Conservation (phyloP, 1,140 invertebrate species). For the Apis mellifera region DNA sequence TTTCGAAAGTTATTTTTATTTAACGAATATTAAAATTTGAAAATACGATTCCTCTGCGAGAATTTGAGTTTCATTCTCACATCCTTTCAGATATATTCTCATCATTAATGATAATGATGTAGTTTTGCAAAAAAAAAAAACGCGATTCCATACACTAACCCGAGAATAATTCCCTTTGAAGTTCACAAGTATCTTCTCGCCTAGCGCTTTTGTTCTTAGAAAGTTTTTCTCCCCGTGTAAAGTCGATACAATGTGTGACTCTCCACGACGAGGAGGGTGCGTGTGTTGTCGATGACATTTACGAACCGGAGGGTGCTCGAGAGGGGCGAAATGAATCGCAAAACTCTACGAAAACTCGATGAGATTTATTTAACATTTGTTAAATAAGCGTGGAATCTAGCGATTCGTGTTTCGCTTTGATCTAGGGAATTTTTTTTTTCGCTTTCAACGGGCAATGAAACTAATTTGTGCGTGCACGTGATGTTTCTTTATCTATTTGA, state of each 20-base stretch:
- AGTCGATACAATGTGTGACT: background rate
- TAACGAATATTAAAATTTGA: too few relatives aligned
- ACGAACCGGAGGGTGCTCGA: background rate
- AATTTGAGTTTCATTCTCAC: too few relatives aligned
- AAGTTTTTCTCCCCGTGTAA: background rate
- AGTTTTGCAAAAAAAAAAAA: too few relatives aligned
- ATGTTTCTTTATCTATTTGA: background rate
- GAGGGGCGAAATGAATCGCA: background rate
- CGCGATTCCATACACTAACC: too few relatives aligned
- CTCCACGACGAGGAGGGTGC: background rate
- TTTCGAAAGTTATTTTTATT: too few relatives aligned
- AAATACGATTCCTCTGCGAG: too few relatives aligned
- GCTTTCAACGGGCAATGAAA: background rate
- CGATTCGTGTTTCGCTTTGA: background rate
- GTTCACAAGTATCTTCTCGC: background rate
- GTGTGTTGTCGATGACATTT: constrained; percentile 2
- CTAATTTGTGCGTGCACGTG: background rate
- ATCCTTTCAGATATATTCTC: too few relatives aligned
- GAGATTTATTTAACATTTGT: background rate
- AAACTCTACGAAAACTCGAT: background rate
- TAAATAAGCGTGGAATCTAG: background rate
- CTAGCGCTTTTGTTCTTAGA: background rate
- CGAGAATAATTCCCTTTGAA: background rate
- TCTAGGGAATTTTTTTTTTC: background rate
- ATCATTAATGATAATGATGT: too few relatives aligned